phyloP scores from a whole-genome alignment of 2,113 vertebrate species.

The Pelmatolapia mariae region DNA sequence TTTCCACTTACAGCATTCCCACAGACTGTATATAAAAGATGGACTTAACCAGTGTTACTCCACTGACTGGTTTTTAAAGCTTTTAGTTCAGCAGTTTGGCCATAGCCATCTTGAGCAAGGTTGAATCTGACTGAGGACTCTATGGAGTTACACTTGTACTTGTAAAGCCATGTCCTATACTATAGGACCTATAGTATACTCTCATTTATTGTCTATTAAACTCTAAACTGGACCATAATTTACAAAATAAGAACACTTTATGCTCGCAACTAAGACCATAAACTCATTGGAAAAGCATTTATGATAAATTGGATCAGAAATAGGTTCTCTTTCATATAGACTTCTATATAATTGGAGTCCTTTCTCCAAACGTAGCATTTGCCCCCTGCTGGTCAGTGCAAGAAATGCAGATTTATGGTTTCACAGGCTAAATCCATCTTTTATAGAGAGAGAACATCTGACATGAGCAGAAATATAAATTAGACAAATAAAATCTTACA shows the following conservation, averaged over 20 bases:
- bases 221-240: background rate
- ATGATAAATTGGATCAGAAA: background rate
- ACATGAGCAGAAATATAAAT: background rate
- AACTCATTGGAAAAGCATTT: background rate
- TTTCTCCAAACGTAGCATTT: background rate
- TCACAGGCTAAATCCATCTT: background rate
- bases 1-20: background rate
- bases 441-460: background rate
- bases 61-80: background rate
- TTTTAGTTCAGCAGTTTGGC: background rate
- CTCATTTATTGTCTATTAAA: background rate
- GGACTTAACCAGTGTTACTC: background rate
- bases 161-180: background rate
- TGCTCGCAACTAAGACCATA: accelerated
- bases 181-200: background rate
- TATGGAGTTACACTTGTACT: background rate
- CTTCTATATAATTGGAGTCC: background rate
- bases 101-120: background rate
- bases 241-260: background rate
- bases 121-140: background rate
- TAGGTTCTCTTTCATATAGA: background rate
- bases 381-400: background rate
- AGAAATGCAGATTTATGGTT: background rate
- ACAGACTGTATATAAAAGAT: background rate
- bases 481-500: background rate